These are phyloP conservation scores for Trididemnum miniatum DNA, from an alignment of 23 tunicate genomes.

Conservation along the genomic window DNA sequence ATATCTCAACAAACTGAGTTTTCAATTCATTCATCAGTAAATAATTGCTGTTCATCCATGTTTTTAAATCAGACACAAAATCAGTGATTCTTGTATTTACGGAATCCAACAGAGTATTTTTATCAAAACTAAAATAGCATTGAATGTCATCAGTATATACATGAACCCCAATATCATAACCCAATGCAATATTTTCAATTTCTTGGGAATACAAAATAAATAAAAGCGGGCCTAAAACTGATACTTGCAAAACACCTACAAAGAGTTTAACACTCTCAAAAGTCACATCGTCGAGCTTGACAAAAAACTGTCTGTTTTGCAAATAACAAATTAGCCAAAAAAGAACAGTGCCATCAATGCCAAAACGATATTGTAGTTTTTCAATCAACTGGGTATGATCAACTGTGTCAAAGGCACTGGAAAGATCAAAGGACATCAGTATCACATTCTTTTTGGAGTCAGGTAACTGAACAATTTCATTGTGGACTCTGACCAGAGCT, in stretches of 20 bases:
- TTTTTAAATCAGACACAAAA: too few species aligned
- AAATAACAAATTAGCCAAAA: neutral
- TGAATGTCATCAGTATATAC: neutral
- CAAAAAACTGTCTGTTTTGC: neutral
- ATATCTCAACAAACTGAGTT: too few species aligned
- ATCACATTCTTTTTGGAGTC: neutral
- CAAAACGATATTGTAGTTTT: neutral
- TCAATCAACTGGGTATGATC: neutral
- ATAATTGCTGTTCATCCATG: too few species aligned
- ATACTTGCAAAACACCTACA: neutral
- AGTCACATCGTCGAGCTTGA: neutral
- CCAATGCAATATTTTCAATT: neutral
- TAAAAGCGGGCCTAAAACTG: neutral
- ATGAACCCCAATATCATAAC: too few species aligned
- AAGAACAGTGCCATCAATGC: neutral
- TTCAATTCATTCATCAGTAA: too few species aligned
- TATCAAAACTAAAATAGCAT: too few species aligned
- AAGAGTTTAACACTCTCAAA: neutral
- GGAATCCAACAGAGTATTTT: too few species aligned
- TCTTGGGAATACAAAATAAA: neutral
- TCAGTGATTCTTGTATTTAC: too few species aligned
- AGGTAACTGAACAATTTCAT: neutral
- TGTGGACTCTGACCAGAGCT: neutral
- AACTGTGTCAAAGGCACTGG: neutral
- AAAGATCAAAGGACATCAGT: neutral